Evolutionary conservation across 2,797 vertebrate genomes (phyloP), one percentile per base, ranked within the genome.

Genomic region (Semotilus atromaculatus): DNA sequence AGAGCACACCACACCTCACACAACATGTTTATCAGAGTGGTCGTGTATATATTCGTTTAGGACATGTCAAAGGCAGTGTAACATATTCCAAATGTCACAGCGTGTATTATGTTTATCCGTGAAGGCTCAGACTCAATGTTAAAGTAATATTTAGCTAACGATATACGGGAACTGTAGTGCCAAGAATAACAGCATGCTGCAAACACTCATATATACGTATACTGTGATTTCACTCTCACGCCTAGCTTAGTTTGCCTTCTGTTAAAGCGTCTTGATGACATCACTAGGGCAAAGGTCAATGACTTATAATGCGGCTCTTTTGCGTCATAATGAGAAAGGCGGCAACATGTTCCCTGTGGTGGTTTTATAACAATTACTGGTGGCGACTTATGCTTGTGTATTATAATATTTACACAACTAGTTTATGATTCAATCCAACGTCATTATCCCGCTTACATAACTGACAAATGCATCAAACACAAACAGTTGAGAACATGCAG

Each of bases 391-490:
- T 74, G 75, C 45, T 76, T 70, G 80, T 82, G 64, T 83, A 60
- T 81, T 58, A 31, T 62, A 36, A 86, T 38, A 23, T 86, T 75
- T 76, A 76, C 79, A 76, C 76, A 36, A 9, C 26, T 81, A 70
- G 71, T 18, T 75, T 75, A 71, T 60, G 51, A 45, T 19, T 45
- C 26, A 78, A 26, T 70, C 53, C 51, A 23, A 38, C 1, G 23
- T 64, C 55, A 73, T 58, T 53, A 84, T 77, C 64, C 48, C 0
- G 5, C 19, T 78, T 71, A 34, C 43, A 14, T 71, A 77, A 80
- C 74, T 67, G 29, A 73, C 45, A 31, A 51, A 82, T 29, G 23
- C 74, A 82, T 66, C 34, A 87, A 60, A 81, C 70, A 64, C 68
- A 40, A 34, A 82, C 26, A 70, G 38, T 10, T 26, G 71, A 21